Conservation (phyloP, 2,797 vertebrate genomes). For the Potorous gilbertii region DNA sequence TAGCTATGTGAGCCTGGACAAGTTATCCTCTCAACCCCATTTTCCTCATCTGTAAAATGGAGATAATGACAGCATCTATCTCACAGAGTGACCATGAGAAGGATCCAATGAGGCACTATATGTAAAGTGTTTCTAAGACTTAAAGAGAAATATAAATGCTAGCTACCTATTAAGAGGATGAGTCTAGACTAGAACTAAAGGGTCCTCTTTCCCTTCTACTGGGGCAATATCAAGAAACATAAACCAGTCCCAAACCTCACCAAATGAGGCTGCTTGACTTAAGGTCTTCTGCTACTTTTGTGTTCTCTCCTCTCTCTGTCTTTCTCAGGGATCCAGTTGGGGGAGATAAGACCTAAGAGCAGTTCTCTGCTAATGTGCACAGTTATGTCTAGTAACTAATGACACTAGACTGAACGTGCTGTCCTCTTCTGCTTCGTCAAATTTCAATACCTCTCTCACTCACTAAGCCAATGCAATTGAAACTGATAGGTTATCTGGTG, state of each 20-base stretch:
- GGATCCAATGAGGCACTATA: background rate
- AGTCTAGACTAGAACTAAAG: background rate
- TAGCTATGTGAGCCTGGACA: background rate
- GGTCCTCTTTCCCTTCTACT: background rate
- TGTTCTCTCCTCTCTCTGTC: background rate
- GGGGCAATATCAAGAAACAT: background rate
- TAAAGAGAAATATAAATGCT: background rate
- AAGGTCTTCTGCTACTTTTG: background rate
- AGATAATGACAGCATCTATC: background rate
- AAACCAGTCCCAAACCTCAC: background rate
- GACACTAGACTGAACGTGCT: background rate
- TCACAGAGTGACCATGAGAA: background rate
- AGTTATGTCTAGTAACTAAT: background rate
- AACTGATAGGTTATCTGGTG: background rate
- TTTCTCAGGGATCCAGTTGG: background rate
- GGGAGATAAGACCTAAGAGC: background rate
- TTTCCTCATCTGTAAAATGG: background rate
- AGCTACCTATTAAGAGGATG: background rate
- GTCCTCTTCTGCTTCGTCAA: background rate
- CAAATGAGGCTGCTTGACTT: background rate
- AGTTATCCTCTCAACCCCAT: background rate
- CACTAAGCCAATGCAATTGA: background rate
- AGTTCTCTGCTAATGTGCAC: too few species aligned
- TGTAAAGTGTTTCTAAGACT: background rate
- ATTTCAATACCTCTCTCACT: background rate